phyloP scores from a whole-genome alignment of 1,140 invertebrate genomes.

The Zeugodacus cucurbitae region DNA sequence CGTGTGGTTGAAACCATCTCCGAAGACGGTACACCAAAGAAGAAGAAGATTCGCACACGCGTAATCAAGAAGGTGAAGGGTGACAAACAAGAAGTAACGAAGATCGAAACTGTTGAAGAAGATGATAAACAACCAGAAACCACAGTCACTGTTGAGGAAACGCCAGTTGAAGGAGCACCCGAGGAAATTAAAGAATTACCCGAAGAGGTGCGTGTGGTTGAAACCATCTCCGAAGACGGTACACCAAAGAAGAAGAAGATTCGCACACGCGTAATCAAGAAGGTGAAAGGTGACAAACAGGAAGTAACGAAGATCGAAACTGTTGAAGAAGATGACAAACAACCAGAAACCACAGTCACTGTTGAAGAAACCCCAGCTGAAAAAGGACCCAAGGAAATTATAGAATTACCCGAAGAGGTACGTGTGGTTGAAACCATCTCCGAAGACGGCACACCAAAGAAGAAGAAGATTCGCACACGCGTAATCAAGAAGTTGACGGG shows the following conservation, averaged over 20 bases:
- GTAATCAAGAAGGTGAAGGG: conserved; percentile 55
- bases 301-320: conserved; percentile 55
- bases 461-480: conserved; percentile 49
- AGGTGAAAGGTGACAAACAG: conserved; percentile 52
- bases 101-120: conserved; percentile 64
- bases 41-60: conserved; percentile 49
- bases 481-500: conserved; percentile 55
- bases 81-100: conserved; percentile 55
- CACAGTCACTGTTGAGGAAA: conserved; percentile 51
- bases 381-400: conserved; percentile 48
- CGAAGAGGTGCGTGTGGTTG: conserved; percentile 37
- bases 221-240: conserved; percentile 45
- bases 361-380: conserved; percentile 45
- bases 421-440: conserved; percentile 45
- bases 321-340: conserved; percentile 56
- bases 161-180: background rate
- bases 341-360: conserved; percentile 50
- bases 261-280: conserved; percentile 55
- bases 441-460: conserved; percentile 23
- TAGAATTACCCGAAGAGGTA: conserved; percentile 50
- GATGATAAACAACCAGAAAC: conserved; percentile 57
- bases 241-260: conserved; percentile 54
- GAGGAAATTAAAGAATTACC: conserved; percentile 11
- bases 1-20: conserved; percentile 44
- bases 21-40: conserved; percentile 18